Evolutionary conservation across 2,113 vertebrate species (phyloP).

Genomic region (Sorex fumeus): DNA sequence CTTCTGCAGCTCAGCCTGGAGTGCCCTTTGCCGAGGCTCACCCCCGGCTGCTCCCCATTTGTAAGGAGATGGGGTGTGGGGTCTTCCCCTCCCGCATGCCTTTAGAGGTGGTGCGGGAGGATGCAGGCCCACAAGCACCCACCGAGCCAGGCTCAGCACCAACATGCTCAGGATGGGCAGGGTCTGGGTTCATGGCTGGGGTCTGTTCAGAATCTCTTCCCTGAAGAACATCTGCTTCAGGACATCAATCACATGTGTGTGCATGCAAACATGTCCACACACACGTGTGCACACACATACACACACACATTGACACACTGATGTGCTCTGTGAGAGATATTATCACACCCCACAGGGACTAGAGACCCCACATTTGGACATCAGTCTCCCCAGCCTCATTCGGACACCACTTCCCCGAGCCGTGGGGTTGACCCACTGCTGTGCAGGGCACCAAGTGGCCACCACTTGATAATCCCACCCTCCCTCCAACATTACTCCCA

Average conservation of each 20-base stretch:
- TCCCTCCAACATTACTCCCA: background rate
- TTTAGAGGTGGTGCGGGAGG: too few relatives aligned
- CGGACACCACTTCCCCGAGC: background rate
- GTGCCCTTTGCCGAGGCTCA: too few relatives aligned
- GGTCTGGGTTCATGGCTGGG: background rate
- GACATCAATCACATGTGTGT: too few relatives aligned
- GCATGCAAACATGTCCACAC: background rate
- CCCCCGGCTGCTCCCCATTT: too few relatives aligned
- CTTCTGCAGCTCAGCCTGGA: too few relatives aligned
- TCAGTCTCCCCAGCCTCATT: background rate
- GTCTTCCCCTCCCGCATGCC: too few relatives aligned
- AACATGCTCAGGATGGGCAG: background rate
- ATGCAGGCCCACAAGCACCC: too few relatives aligned
- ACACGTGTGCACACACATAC: background rate
- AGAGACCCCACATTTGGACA: background rate
- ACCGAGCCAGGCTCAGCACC: too few relatives aligned
- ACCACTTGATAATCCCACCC: background rate
- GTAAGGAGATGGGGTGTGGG: too few relatives aligned
- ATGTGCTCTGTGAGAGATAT: too few relatives aligned
- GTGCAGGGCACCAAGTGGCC: too few relatives aligned
- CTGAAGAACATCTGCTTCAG: conserved; percentile 1
- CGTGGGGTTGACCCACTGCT: background rate
- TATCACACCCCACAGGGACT: too few relatives aligned
- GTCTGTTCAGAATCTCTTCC: conserved; percentile 58
- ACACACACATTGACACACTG: background rate